A percentile compares a stretch with the other conserved stretches of the same genome.
Conservation (phyloP, 2,888 invertebrate species). For the Brenthis hecate region DNA sequence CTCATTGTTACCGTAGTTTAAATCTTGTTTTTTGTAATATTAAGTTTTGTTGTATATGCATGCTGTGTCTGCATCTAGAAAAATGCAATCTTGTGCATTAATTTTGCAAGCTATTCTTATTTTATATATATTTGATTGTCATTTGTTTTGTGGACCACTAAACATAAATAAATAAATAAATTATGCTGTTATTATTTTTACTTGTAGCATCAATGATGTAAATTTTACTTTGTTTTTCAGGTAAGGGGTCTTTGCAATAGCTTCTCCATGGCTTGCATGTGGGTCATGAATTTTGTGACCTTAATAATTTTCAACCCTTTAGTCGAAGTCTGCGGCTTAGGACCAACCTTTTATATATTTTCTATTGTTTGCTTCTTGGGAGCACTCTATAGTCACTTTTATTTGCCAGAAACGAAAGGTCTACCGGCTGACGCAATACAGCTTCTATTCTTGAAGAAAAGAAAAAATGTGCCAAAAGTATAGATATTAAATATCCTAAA, state of each 20-base stretch:
- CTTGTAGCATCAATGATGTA: no score
- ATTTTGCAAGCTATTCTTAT: no score
- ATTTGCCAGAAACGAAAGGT: constrained; percentile 76
- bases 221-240: constrained; percentile 44
- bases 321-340: constrained; percentile 61
- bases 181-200: no score
- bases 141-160: no score
- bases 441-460: constrained; percentile 54
- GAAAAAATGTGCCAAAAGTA: constrained; percentile 27
- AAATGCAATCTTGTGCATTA: no score
- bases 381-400: constrained; percentile 59
- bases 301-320: constrained; percentile 65
- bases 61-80: no score
- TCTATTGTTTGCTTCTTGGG: constrained; percentile 60
- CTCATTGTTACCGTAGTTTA: no score
- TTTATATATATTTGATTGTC: no score
- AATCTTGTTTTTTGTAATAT: no score
- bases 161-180: no score
- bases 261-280: constrained; percentile 58
- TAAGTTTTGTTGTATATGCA: no score
- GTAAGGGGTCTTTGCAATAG: constrained; percentile 65
- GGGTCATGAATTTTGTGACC: constrained; percentile 65
- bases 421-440: constrained; percentile 67
- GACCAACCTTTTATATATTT: constrained; percentile 68
- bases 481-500: background rate